Conservation (phyloP, 2,888 invertebrate genomes). For the Apamea anceps region DNA sequence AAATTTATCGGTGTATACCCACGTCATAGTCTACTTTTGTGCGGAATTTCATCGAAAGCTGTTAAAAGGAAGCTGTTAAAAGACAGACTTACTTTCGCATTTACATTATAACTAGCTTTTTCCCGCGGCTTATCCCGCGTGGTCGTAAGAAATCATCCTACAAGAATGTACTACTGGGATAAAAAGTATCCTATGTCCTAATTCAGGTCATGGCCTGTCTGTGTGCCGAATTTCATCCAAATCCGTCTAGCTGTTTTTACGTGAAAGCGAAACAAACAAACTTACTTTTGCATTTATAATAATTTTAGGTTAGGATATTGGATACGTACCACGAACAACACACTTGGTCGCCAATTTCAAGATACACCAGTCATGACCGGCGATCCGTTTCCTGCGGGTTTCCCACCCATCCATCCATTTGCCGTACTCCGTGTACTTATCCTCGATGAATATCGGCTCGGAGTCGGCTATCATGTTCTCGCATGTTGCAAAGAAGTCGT, state of each 20-base stretch:
- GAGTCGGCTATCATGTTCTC: conserved; percentile 90
- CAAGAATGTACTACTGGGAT: not conserved
- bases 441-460: conserved; percentile 90
- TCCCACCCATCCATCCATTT: conserved; percentile 94
- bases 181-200: not conserved
- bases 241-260: not conserved
- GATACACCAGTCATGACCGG: conserved; percentile 92
- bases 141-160: not conserved
- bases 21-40: too few relatives aligned
- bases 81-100: too few relatives aligned
- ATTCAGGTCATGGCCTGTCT: not conserved
- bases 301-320: too few relatives aligned
- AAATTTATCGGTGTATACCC: too few relatives aligned
- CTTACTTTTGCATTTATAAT: not conserved
- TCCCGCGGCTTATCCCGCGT: not conserved
- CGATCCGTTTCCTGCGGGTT: conserved; percentile 90
- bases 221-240: not conserved
- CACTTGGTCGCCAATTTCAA: conserved; percentile 90
- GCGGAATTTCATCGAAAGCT: too few relatives aligned
- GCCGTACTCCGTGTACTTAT: conserved; percentile 91
- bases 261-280: not conserved
- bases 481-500: conserved; percentile 92
- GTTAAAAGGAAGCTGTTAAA: too few relatives aligned
- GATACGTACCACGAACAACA: conserved; percentile 84
- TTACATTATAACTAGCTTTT: not conserved